A percentile compares a stretch with the other conserved stretches of the same genome.
Evolutionary conservation across 2,888 invertebrate genomes (phyloP).

Genomic region (Lutraria lutraria): DNA sequence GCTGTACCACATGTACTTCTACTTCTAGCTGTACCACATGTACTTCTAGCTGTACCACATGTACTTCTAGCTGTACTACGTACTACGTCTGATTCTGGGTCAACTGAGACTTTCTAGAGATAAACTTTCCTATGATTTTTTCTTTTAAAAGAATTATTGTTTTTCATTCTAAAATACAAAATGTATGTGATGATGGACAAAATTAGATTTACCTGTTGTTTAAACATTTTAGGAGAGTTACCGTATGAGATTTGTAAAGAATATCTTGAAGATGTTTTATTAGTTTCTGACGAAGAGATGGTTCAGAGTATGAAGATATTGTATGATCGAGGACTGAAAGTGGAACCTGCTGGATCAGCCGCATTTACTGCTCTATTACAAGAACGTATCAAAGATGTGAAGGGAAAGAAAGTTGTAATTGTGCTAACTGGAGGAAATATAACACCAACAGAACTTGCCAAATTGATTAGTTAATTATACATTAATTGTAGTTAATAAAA

Average conservation of each 20-base stretch:
- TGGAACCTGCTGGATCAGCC: slow-evolving; percentile 84
- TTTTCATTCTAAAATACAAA: no score
- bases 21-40: no score
- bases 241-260: slow-evolving; percentile 79
- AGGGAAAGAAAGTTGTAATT: slow-evolving; percentile 82
- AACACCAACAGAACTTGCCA: slow-evolving; percentile 78
- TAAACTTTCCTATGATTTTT: no score
- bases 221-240: slow-evolving; percentile 74
- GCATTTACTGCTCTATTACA: slow-evolving; percentile 77
- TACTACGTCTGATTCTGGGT: no score
- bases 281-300: slow-evolving; percentile 85
- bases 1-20: no score
- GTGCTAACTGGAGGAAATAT: slow-evolving; percentile 85
- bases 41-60: no score
- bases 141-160: no score
- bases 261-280: slow-evolving; percentile 82
- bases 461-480: slow-evolving; percentile 43
- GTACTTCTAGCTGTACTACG: no score
- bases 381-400: slow-evolving; percentile 80
- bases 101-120: no score
- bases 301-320: slow-evolving; percentile 77
- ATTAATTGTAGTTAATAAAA: no score
- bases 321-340: slow-evolving; percentile 80
- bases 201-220: neutral
- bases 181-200: no score